phyloP scores from a whole-genome alignment of 2,113 vertebrate genomes.

The Eptesicus fuscus region DNA sequence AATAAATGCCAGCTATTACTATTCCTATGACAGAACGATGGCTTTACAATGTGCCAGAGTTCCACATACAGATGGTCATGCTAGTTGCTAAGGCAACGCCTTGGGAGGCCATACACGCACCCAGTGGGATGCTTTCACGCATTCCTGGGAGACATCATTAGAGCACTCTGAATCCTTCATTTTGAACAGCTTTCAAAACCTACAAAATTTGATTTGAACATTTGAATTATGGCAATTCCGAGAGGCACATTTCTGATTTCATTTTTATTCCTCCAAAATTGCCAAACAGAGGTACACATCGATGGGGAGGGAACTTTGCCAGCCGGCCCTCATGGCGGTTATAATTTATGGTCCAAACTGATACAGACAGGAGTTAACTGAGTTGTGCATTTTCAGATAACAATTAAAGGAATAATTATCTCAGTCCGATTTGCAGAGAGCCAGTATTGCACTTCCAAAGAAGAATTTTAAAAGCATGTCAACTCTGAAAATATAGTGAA shows the following conservation, averaged over 20 bases:
- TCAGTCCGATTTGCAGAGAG: background rate
- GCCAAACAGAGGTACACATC: accelerated
- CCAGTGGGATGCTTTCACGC: accelerated
- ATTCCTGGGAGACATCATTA: background rate
- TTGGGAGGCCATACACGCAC: no score
- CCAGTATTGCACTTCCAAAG: background rate
- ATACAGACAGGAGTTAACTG: background rate
- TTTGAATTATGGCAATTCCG: background rate
- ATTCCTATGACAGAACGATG: background rate
- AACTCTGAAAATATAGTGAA: background rate
- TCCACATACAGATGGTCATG: accelerated
- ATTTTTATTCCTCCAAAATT: background rate
- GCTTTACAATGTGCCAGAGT: background rate
- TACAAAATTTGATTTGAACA: background rate
- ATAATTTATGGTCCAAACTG: background rate
- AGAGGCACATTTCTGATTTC: background rate
- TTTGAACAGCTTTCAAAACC: background rate
- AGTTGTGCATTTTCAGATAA: background rate
- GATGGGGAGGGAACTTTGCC: no score
- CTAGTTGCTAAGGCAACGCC: background rate
- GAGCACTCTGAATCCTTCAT: background rate
- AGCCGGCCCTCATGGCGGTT: accelerated
- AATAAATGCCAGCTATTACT: background rate
- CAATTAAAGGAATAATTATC: background rate
- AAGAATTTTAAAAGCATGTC: background rate